Conservation (phyloP, 2,113 vertebrate genomes). For the Kryptolebias marmoratus region DNA sequence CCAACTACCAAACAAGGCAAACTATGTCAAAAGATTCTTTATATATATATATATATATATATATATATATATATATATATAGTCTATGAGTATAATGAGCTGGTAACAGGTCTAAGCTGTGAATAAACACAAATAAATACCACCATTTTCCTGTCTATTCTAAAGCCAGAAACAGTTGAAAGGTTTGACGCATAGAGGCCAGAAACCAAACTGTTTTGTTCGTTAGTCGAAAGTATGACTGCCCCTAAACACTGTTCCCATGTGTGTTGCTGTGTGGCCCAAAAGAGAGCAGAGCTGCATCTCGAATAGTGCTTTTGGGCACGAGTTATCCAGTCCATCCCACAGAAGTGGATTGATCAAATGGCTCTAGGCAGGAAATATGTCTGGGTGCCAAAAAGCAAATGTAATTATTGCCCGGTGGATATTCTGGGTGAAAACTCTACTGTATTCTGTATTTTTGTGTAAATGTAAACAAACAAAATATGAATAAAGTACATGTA, state of each 20-base stretch:
- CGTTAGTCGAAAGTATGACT: slow-evolving; percentile 44
- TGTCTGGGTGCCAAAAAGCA: slow-evolving; percentile 80
- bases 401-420: slow-evolving; percentile 75
- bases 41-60: slow-evolving; percentile 8
- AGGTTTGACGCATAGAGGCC: slow-evolving; percentile 29
- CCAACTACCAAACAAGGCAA: slow-evolving; percentile 40
- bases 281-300: slow-evolving; percentile 27
- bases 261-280: slow-evolving; percentile 28
- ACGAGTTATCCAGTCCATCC: slow-evolving; percentile 34
- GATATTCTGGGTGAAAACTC: slow-evolving; percentile 78
- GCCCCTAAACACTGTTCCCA: slow-evolving; percentile 47
- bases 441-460: slow-evolving; percentile 85
- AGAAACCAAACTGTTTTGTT: slow-evolving; percentile 23
- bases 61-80: slow-evolving; percentile 30
- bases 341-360: slow-evolving; percentile 34
- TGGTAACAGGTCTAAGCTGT: slow-evolving; percentile 75
- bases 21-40: slow-evolving; percentile 47
- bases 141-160: slow-evolving; percentile 63
- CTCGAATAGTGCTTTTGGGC: slow-evolving; percentile 51
- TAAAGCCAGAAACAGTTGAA: slow-evolving; percentile 48
- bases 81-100: slow-evolving; percentile 60
- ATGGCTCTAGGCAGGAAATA: slow-evolving; percentile 75
- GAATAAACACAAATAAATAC: slow-evolving; percentile 56
- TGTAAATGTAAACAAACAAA: slow-evolving; percentile 84
- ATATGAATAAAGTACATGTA: slow-evolving; percentile 83